Base-by-base conservation (phyloP, 1,140 invertebrate species). In the Zaprionus ornatus region DNA sequence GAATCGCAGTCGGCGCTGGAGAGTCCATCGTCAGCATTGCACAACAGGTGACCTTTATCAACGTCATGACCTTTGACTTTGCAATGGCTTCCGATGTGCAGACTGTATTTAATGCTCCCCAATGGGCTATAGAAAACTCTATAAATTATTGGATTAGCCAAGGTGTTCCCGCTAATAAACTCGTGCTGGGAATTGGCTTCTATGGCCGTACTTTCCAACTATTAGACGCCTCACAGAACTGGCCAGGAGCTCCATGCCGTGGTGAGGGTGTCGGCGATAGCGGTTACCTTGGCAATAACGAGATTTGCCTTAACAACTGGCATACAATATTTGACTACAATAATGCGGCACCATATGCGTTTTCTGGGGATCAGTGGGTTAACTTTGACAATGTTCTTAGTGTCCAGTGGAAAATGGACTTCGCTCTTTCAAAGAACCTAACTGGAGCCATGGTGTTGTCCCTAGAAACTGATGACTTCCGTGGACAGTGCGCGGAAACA, bases 371-470 rank as follows among this genome's bases (percentile, higher is more conserved):
- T 69, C 93, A 93, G 63, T 93, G 93, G 93, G 82, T 93, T 25
- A 90, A 81, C 68, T 93, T 79, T 59, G 93, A 93, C 70, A 83
- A 93, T 61, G 77, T 85, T 1, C 70, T 88, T 59, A 93, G 91
- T 70, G 82, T 90, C 52, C 94, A 90, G 50, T 76, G 72, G 54
- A 93, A 93, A 55, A 88, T 88, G 77, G 80, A 91, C 37, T 92
- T 85, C 17, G 80, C 90, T 1, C 69, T 85, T 15, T 40, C 59
- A 1, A 76, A 95, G 79, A 94, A 94, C 7, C 81, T 97, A 4
- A 95, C 94, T 1, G 97, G 97, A 9, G 94, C 96, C 1, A 97
- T 97, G 96, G 94, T 97, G 5, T 97, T 96, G 96, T 96, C 96
- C 32, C 94, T 96, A 45, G 96, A 96, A 83, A 96, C 95, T 0